A percentile compares a stretch with the other conserved stretches of the same genome.
Conservation (phyloP, 2,888 invertebrate genomes). For the Hecatera dysodea region DNA sequence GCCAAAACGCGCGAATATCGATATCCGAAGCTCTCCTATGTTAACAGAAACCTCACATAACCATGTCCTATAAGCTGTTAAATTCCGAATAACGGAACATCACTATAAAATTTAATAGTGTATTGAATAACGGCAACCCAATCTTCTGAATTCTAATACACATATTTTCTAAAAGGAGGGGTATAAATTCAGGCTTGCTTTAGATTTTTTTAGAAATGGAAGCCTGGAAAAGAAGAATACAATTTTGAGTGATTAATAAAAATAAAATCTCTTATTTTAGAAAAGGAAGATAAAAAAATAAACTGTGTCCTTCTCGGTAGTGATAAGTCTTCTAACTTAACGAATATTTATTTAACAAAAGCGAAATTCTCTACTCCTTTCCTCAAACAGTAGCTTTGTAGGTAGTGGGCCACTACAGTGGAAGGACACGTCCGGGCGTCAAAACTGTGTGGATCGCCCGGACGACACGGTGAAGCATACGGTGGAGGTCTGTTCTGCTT, state of each 20-base stretch:
- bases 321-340: too few species aligned
- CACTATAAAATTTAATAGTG: constrained; percentile 47
- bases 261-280: too few species aligned
- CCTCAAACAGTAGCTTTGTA: too few species aligned
- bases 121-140: constrained; percentile 27
- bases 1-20: constrained; percentile 56
- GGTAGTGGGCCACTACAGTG: background rate
- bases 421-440: too few species aligned
- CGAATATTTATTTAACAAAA: too few species aligned
- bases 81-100: constrained; percentile 46
- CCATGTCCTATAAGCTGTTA: constrained; percentile 30
- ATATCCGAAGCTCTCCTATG: constrained; percentile 37
- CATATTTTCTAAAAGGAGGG: constrained; percentile 18
- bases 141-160: constrained; percentile 16
- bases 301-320: too few species aligned
- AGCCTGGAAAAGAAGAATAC: background rate
- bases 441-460: too few species aligned
- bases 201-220: background rate
- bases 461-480: too few species aligned
- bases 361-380: too few species aligned
- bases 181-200: background rate
- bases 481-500: too few species aligned
- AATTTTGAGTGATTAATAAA: background rate
- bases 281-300: background rate
- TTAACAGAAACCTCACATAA: constrained; percentile 36